Conservation (phyloP, 2,113 vertebrate species). For the Charadrius vociferus region DNA sequence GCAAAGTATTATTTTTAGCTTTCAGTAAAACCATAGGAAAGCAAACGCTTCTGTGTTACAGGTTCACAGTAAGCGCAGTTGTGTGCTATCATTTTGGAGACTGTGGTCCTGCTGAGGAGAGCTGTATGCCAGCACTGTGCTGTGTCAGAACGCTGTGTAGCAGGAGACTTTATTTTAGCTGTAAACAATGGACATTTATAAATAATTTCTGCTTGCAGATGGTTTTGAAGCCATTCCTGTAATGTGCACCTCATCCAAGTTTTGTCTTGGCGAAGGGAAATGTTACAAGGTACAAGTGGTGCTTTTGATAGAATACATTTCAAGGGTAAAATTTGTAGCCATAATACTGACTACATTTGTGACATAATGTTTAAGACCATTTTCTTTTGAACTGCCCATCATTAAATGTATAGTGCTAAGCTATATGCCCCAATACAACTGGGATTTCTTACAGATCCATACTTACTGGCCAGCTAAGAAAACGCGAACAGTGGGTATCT, state of each 20-base stretch:
- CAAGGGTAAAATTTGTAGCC: not conserved
- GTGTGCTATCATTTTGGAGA: not conserved
- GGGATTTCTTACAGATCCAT: not conserved
- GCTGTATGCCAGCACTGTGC: not conserved
- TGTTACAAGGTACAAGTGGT: not conserved
- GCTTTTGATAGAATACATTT: slow-evolving; percentile 19
- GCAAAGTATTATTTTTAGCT: not conserved
- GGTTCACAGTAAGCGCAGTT: not conserved
- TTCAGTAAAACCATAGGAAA: not conserved
- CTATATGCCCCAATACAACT: not conserved
- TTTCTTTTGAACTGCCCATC: not conserved
- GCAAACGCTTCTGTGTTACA: not conserved
- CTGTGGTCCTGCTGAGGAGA: not conserved
- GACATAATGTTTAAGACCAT: not conserved
- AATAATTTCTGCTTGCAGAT: slow-evolving; percentile 58
- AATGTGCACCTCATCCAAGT: slow-evolving; percentile 30
- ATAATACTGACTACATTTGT: not conserved
- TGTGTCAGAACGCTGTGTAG: not conserved
- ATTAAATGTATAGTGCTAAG: not conserved
- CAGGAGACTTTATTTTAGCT: slow-evolving; percentile 62
- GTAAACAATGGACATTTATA: slow-evolving; percentile 33
- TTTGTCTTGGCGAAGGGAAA: slow-evolving; percentile 45
- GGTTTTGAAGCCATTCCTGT: slow-evolving; percentile 63
- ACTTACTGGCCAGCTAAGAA: not conserved
- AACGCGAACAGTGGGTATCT: not conserved